Evolutionary conservation across 2,888 invertebrate species (phyloP).

Genomic region (Tipula lateralis): DNA sequence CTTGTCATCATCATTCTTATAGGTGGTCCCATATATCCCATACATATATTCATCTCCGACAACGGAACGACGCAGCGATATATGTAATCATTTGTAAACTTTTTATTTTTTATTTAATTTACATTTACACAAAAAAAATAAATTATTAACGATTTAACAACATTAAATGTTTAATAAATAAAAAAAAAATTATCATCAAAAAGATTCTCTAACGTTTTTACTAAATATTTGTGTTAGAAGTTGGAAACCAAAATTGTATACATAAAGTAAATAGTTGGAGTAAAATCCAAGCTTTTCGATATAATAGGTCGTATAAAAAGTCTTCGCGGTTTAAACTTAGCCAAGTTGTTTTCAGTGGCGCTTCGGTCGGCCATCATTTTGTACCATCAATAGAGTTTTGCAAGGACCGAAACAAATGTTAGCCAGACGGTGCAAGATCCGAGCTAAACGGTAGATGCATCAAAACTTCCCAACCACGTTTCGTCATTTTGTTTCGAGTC

Average conservation of each 20-base stretch:
- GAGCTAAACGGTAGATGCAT: too few species aligned
- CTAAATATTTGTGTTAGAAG: slow-evolving; percentile 24
- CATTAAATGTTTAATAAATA: neutral
- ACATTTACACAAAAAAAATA: neutral
- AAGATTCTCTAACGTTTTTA: neutral
- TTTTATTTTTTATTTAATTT: neutral
- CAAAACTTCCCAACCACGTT: too few species aligned
- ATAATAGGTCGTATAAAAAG: too few species aligned
- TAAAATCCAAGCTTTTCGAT: neutral
- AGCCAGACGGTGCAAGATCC: too few species aligned
- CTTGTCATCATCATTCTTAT: neutral
- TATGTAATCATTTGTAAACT: neutral
- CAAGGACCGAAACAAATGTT: too few species aligned
- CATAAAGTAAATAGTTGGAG: neutral
- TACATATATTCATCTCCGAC: neutral
- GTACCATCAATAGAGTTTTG: too few species aligned
- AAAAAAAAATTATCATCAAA: slow-evolving; percentile 3
- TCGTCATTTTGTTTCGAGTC: too few species aligned
- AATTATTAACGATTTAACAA: neutral
- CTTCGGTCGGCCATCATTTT: too few species aligned
- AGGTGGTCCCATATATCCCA: neutral
- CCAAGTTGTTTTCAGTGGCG: too few species aligned
- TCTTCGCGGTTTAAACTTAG: too few species aligned
- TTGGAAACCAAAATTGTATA: neutral
- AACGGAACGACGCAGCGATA: neutral